Conservation (phyloP, 2,888 invertebrate species). For the Chelonus formosanus region DNA sequence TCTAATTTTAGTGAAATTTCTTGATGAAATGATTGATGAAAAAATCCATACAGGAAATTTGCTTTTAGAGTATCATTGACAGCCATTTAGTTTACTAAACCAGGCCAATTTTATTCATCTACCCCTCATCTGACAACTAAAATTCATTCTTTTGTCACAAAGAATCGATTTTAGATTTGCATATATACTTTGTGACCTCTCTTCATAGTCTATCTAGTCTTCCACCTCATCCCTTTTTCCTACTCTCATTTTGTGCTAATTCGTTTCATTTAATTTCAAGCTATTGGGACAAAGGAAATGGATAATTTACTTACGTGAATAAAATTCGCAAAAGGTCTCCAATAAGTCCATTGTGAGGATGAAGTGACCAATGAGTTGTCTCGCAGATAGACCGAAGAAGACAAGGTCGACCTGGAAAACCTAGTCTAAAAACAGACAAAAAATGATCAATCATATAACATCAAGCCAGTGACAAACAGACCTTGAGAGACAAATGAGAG, state of each 20-base stretch:
- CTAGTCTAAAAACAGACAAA: slow-evolving; percentile 46
- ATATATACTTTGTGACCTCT: slow-evolving; percentile 23
- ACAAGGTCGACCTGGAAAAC: slow-evolving; percentile 56
- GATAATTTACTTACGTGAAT: slow-evolving; percentile 53
- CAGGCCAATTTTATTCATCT: slow-evolving; percentile 4
- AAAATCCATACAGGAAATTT: too few relatives aligned
- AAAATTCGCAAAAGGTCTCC: slow-evolving; percentile 58
- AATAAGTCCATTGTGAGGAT: slow-evolving; percentile 55
- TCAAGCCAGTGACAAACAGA: slow-evolving; percentile 1
- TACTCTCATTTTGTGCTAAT: background rate
- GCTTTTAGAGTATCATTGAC: too few relatives aligned
- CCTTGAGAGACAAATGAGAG: slow-evolving; percentile 37
- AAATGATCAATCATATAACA: slow-evolving; percentile 28
- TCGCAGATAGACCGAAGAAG: slow-evolving; percentile 61
- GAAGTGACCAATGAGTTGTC: slow-evolving; percentile 48
- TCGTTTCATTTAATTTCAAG: background rate
- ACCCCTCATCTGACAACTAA: slow-evolving; percentile 6
- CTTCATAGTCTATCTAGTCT: background rate
- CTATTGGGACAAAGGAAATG: background rate
- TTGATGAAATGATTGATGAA: too few relatives aligned
- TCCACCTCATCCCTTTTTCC: background rate
- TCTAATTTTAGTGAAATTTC: too few relatives aligned
- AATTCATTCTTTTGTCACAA: slow-evolving; percentile 13
- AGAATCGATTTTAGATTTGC: slow-evolving; percentile 35
- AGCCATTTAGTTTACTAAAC: background rate